Base-by-base conservation (phyloP, 2,888 invertebrate genomes). In the Gari tellinella region DNA sequence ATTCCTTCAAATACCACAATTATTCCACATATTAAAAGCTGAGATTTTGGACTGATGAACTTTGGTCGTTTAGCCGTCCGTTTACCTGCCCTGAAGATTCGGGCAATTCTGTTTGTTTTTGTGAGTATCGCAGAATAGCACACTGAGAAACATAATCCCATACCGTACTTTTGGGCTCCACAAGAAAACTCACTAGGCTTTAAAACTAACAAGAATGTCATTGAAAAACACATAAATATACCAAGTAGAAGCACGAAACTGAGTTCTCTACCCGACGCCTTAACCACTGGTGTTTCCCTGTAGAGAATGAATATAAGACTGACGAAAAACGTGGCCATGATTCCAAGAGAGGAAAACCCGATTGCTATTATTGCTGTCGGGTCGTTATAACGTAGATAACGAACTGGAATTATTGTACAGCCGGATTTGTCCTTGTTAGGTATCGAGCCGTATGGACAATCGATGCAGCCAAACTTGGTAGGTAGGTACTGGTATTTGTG, bases 331-430 rank as follows among this genome's bases (percentile, higher is more conserved):
- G 92, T 92, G 1, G 88, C 74, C n/a, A 88, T 49, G 49, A 92
- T 89, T 15, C 93, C 93, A 0, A 91, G 66, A 0, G 89, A 82
- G 4, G 93, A 87, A 62, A 92, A 91, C 12, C 96, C 94, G 96
- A 98, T 97, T 14, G 97, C 97, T 0, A 96, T 97, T 72, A 98
- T 97, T 4, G 97, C 97, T 95, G 97, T 97, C 53, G 95, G 96
- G 77, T 97, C 96, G 90, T 85, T 88, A 72, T 89, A 90, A 55
- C 14, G 95, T 95, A 93, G 88, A 73, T 92, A 92, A 19, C 86
- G 85, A 92, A 97, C 96, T 1, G 88, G 86, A 25, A 90, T 90
- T 41, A 77, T 60, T 7, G 81, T 70, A 66, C 92, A 92, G 4
- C 68, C 23, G 82, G 95, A 95, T 10, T 96, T 95, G 55, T 95